A percentile compares a stretch with the other conserved stretches of the same genome.
These are phyloP conservation scores for Emberiza fucata DNA, from an alignment of 2,113 vertebrate genomes.

Conservation along the genomic window DNA sequence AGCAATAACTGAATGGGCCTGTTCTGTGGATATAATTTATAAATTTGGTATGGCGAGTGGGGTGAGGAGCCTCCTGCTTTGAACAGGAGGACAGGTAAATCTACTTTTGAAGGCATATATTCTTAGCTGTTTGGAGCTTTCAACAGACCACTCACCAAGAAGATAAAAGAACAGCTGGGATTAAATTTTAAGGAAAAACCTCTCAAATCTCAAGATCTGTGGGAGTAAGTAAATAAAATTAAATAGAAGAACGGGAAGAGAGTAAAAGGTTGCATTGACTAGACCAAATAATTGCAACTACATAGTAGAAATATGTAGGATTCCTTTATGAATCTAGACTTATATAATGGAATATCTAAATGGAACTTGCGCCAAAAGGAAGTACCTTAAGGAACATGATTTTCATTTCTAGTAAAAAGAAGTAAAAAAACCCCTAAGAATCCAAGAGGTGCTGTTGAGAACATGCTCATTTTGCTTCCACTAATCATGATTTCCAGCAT, in stretches of 20 bases:
- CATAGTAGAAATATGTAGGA: neutral
- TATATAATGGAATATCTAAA: neutral
- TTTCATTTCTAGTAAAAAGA: neutral
- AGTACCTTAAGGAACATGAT: neutral
- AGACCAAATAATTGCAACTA: neutral
- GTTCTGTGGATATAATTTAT: neutral
- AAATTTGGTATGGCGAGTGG: neutral
- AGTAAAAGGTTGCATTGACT: neutral
- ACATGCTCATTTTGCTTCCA: neutral
- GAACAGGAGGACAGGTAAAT: neutral
- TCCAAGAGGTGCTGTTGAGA: neutral
- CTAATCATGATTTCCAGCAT: neutral
- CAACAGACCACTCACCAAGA: neutral
- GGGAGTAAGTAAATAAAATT: neutral
- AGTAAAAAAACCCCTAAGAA: neutral
- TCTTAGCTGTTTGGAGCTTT: neutral
- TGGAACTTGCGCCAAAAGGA: neutral
- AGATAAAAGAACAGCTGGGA: neutral
- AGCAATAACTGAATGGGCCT: neutral
- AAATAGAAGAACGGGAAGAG: neutral
- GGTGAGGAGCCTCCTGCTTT: neutral
- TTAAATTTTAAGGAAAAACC: neutral
- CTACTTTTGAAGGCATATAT: neutral
- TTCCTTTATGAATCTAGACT: neutral
- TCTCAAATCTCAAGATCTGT: neutral